Percentiles rank a stretch among this genome's conserved stretches.
Conservation (phyloP, 2,797 vertebrate species). For the Coluber constrictor region DNA sequence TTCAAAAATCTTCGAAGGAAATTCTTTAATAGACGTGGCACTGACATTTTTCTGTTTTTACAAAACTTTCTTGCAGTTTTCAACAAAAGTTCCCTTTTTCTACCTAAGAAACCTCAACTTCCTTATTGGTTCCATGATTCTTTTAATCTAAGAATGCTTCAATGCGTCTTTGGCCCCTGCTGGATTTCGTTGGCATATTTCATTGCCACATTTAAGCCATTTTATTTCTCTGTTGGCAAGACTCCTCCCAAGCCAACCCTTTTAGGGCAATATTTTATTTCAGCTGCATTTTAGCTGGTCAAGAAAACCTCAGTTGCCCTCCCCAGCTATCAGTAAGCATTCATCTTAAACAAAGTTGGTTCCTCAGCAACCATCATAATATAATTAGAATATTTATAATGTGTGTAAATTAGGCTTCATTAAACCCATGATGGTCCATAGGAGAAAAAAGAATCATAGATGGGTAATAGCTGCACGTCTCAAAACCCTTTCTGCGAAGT, state of each 20-base stretch:
- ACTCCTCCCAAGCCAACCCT: not conserved
- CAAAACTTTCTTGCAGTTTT: not conserved
- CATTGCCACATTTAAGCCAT: not conserved
- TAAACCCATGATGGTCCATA: not conserved
- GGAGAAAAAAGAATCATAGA: not conserved
- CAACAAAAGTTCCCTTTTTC: not conserved
- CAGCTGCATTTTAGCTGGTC: not conserved
- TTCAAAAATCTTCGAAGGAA: not conserved
- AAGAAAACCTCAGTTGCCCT: not conserved
- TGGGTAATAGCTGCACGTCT: not conserved
- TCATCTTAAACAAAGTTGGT: not conserved
- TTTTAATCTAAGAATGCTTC: not conserved
- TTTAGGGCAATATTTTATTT: not conserved
- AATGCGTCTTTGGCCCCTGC: not conserved
- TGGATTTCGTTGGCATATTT: not conserved
- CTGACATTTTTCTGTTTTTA: not conserved
- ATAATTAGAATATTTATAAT: not conserved
- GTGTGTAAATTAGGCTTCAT: not conserved
- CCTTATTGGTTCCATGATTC: not conserved
- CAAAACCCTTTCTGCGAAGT: not conserved
- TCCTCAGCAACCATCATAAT: not conserved
- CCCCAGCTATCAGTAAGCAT: not conserved
- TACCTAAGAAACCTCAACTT: not conserved
- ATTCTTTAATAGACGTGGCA: not conserved
- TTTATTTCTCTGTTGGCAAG: not conserved